Conservation (phyloP, 2,888 invertebrate genomes). For the Ashinkailepas kermadecensis region DNA sequence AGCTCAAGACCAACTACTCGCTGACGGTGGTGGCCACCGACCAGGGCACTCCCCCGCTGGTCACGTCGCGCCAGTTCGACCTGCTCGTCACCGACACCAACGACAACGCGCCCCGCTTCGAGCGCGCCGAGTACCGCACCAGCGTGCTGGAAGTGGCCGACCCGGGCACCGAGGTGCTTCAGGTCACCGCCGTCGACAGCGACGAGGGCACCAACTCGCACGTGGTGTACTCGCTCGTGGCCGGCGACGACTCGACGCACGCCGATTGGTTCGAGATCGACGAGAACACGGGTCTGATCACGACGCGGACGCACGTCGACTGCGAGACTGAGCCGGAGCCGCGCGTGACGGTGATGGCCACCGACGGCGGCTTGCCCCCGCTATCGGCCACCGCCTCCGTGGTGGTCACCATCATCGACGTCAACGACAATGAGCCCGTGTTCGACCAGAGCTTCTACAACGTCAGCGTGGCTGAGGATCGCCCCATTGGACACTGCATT, state of each 20-base stretch:
- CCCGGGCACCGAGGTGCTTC: slow-evolving; percentile 81
- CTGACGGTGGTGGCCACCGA: slow-evolving; percentile 82
- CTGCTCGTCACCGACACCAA: slow-evolving; percentile 84
- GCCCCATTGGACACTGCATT: slow-evolving; percentile 49
- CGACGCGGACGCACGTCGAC: slow-evolving; percentile 78
- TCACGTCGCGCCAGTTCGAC: slow-evolving; percentile 74
- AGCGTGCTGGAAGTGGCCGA: slow-evolving; percentile 88
- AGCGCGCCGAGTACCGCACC: slow-evolving; percentile 68
- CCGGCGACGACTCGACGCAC: slow-evolving; percentile 49
- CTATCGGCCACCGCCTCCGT: slow-evolving; percentile 77
- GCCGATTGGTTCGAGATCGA: slow-evolving; percentile 89
- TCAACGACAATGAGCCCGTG: slow-evolving; percentile 81
- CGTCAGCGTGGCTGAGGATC: slow-evolving; percentile 80
- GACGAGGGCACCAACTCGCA: slow-evolving; percentile 85
- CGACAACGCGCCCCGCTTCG: slow-evolving; percentile 84
- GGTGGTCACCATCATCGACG: slow-evolving; percentile 79
- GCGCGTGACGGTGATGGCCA: slow-evolving; percentile 71
- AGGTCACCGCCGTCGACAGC: slow-evolving; percentile 71
- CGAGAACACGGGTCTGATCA: slow-evolving; percentile 77
- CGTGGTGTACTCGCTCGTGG: slow-evolving; percentile 55
- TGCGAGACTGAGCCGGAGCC: slow-evolving; percentile 92
- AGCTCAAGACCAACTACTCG: slow-evolving; percentile 75
- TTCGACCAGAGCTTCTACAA: slow-evolving; percentile 96
- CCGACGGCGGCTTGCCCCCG: slow-evolving; percentile 77
- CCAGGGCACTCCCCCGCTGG: slow-evolving; percentile 76